phyloP scores from a whole-genome alignment of 1,140 invertebrate genomes.

The Linepithema humile region DNA sequence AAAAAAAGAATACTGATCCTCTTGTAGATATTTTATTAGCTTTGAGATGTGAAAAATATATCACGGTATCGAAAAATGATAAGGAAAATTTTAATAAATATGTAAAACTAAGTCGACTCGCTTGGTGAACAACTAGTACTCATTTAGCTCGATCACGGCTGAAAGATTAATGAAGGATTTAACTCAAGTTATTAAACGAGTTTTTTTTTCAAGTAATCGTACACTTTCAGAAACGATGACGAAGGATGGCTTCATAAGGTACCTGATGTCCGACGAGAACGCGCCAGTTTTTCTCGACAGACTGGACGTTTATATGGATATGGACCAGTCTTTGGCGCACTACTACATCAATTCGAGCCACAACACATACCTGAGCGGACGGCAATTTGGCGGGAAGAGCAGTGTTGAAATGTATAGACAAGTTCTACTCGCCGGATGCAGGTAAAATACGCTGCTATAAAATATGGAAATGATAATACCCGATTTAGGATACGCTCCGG shows the following conservation, averaged over 20 bases:
- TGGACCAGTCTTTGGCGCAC: conserved; percentile 98
- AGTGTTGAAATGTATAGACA: conserved; percentile 99
- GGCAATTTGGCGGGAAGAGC: conserved; percentile 98
- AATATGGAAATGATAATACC: not conserved
- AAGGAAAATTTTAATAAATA: no score
- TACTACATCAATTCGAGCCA: conserved; percentile 99
- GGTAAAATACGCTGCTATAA: conserved; percentile 84
- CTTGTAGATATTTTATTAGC: no score
- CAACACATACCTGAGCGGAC: conserved; percentile 98
- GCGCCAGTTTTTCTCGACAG: conserved; percentile 99
- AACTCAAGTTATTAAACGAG: conserved; percentile 18
- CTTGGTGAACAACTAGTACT: no score
- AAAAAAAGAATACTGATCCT: no score
- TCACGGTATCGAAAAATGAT: no score
- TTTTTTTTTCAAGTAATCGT: conserved; percentile 75
- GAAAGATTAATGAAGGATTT: not conserved
- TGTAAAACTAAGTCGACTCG: no score
- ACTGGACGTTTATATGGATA: conserved; percentile 98
- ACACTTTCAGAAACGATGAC: conserved; percentile 88
- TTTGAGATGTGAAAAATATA: no score
- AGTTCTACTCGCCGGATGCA: conserved; percentile 96
- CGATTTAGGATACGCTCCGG: not conserved
- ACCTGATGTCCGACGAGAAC: conserved; percentile 99
- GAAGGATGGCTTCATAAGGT: conserved; percentile 97
- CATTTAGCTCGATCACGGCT: no score